Evolutionary conservation across 1,140 invertebrate species (phyloP).

Genomic region (Dendrolimus kikuchii): DNA sequence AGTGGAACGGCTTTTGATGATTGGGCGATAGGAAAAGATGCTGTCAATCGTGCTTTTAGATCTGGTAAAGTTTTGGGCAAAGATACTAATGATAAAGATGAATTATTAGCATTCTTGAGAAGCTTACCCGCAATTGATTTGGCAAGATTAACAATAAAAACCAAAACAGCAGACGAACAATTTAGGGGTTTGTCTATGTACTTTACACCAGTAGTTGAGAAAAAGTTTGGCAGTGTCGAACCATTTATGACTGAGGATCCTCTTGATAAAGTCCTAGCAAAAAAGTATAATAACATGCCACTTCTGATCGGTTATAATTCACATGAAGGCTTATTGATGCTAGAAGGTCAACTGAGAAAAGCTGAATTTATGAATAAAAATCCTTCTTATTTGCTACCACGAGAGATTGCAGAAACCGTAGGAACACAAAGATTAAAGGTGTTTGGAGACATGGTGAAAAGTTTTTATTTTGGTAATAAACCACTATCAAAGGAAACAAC

Average conservation of each 20-base stretch:
- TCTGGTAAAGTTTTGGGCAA: constrained; percentile 43
- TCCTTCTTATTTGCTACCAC: background rate
- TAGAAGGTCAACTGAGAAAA: background rate
- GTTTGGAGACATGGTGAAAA: background rate
- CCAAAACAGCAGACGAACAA: constrained; percentile 40
- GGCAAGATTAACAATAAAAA: constrained; percentile 35
- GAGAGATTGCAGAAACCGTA: constrained; percentile 1
- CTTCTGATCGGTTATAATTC: constrained; percentile 1
- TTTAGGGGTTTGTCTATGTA: constrained; percentile 56
- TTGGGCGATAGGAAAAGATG: constrained; percentile 11
- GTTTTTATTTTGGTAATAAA: background rate
- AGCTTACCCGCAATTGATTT: constrained; percentile 52
- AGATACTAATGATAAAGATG: constrained; percentile 34
- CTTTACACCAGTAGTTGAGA: constrained; percentile 63
- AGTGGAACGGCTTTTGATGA: constrained; percentile 14
- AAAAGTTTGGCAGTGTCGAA: constrained; percentile 39
- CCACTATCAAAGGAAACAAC: background rate
- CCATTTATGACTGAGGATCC: constrained; percentile 53
- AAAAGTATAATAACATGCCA: background rate
- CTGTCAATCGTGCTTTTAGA: constrained; percentile 25
- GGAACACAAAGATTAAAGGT: background rate
- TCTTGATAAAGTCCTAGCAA: constrained; percentile 30
- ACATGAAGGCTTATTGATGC: background rate
- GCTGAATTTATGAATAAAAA: background rate
- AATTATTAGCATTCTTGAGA: constrained; percentile 59